Evolutionary conservation across 1,140 invertebrate species (phyloP).

Genomic region (Dolichoris vasculosae): DNA sequence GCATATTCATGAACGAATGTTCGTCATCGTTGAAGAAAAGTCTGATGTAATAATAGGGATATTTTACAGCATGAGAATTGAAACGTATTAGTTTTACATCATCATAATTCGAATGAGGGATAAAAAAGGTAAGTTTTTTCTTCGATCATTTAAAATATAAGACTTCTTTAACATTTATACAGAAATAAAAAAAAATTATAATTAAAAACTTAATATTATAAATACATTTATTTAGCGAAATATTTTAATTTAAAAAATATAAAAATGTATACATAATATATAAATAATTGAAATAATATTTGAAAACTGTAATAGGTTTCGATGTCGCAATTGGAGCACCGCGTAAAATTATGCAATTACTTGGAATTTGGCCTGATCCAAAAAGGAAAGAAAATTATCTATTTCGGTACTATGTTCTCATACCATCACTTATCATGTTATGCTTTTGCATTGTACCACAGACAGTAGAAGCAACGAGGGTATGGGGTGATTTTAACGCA

Average conservation of each 20-base stretch:
- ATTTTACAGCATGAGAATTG: background rate
- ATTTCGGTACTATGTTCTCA: background rate
- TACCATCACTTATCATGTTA: constrained; percentile 25
- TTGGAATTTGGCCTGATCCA: constrained; percentile 56
- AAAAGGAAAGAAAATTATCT: constrained; percentile 28
- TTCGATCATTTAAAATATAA: background rate
- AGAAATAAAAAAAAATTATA: background rate
- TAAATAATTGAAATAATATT: background rate
- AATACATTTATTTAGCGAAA: background rate
- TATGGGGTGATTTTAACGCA: constrained; percentile 53
- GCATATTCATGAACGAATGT: background rate
- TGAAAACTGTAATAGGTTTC: constrained; percentile 45
- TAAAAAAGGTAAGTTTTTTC: constrained; percentile 36
- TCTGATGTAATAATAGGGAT: background rate
- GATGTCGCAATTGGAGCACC: constrained; percentile 51
- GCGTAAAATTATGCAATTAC: constrained; percentile 44
- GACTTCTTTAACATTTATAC: background rate
- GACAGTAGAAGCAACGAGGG: constrained; percentile 36
- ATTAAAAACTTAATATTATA: background rate
- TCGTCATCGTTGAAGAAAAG: background rate
- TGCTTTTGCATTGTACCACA: constrained; percentile 51
- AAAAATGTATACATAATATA: background rate
- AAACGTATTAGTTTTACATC: background rate
- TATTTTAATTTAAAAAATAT: background rate
- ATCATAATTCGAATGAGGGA: background rate